A percentile compares a stretch with the other conserved stretches of the same genome.
These are phyloP conservation scores for Melanargia galathea DNA, from an alignment of 2,888 invertebrate species.

Conservation along the genomic window DNA sequence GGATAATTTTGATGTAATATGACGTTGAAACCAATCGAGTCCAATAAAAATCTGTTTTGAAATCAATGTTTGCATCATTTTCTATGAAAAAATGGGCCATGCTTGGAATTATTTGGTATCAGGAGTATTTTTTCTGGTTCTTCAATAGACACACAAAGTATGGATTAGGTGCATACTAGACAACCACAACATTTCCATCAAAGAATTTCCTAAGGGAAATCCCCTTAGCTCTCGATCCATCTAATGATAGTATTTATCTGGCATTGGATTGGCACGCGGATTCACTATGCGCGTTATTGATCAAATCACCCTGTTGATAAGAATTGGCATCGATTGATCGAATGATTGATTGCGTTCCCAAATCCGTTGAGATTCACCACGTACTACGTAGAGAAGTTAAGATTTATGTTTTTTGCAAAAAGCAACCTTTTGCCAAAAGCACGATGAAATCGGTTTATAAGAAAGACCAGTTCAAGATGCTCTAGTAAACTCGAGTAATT, in stretches of 20 bases:
- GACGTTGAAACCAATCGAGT: too few relatives aligned
- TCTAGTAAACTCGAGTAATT: too few relatives aligned
- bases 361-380: slow-evolving; percentile 23
- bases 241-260: slow-evolving; percentile 32
- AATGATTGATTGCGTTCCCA: slow-evolving; percentile 30
- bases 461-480: too few relatives aligned
- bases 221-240: neutral
- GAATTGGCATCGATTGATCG: slow-evolving; percentile 34
- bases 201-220: slow-evolving; percentile 26
- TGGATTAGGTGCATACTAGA: neutral
- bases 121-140: neutral
- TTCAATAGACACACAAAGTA: neutral
- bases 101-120: too few relatives aligned
- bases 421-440: neutral
- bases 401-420: too few relatives aligned
- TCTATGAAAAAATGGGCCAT: too few relatives aligned
- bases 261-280: slow-evolving; percentile 30
- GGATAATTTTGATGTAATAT: too few relatives aligned
- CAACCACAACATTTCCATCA: slow-evolving; percentile 9
- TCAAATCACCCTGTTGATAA: slow-evolving; percentile 32
- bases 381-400: neutral
- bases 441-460: neutral
- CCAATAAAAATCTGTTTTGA: too few relatives aligned
- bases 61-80: too few relatives aligned
- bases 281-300: slow-evolving; percentile 28